Evolutionary conservation across 2,888 invertebrate species (phyloP).

Genomic region (Enchytraeus crypticus): DNA sequence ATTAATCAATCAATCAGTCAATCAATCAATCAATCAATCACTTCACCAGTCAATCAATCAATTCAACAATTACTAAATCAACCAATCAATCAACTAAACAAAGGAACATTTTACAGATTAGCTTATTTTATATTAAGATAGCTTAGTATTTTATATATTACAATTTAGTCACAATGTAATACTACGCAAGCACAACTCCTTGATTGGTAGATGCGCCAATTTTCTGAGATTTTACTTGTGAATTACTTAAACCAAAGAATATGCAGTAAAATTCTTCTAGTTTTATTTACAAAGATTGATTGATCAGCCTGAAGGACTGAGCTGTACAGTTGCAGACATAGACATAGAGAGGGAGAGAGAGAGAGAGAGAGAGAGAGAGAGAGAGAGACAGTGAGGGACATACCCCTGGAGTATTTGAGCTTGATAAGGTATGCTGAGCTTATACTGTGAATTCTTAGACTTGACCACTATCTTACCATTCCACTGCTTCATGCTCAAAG

Average conservation of each 20-base stretch:
- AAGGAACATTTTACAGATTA: too few species aligned
- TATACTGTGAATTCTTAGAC: slow-evolving; percentile 51
- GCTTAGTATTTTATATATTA: neutral
- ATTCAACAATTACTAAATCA: too few species aligned
- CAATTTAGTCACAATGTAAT: too few species aligned
- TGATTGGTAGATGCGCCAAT: too few species aligned
- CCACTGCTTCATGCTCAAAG: slow-evolving; percentile 45
- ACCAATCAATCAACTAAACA: too few species aligned
- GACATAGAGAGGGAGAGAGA: neutral
- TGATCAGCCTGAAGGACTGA: neutral
- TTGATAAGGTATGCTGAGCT: slow-evolving; percentile 61
- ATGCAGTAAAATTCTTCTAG: neutral
- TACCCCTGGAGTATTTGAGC: slow-evolving; percentile 42
- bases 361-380: too few species aligned
- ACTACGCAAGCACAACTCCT: too few species aligned
- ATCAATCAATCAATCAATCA: too few species aligned
- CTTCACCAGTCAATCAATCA: too few species aligned
- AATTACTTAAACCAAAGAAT: neutral
- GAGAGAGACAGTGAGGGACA: too few species aligned
- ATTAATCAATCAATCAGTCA: too few species aligned
- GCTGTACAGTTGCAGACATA: neutral
- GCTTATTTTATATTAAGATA: neutral
- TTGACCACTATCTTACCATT: slow-evolving; percentile 52
- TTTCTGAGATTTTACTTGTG: too few species aligned
- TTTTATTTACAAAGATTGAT: neutral